These are phyloP conservation scores for Betta splendens DNA, from an alignment of 2,797 vertebrate genomes.

Conservation along the genomic window DNA sequence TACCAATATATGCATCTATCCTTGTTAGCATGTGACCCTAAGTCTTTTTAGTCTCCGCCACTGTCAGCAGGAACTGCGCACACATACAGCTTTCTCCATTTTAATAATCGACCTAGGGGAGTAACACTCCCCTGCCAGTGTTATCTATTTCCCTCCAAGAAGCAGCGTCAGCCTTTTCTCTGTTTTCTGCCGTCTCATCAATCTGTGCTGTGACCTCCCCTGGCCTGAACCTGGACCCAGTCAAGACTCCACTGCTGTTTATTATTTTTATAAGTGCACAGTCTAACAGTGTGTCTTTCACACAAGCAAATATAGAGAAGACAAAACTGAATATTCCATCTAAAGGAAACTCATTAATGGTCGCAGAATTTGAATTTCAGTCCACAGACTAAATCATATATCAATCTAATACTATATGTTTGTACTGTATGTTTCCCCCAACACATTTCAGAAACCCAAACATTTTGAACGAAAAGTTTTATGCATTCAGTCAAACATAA, in stretches of 20 bases:
- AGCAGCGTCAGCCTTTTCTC: conserved; percentile 72
- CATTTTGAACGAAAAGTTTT: neutral
- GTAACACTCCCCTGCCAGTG: conserved; percentile 64
- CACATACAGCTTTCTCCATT: conserved; percentile 53
- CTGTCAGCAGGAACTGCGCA: conserved; percentile 50
- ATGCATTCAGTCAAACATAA: neutral
- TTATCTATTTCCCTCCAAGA: conserved; percentile 62
- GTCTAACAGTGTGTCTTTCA: neutral
- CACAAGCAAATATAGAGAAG: neutral
- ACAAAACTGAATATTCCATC: neutral
- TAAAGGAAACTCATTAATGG: conserved; percentile 3
- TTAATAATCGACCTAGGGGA: conserved; percentile 70
- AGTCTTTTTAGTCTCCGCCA: conserved; percentile 38
- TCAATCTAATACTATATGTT: too few species aligned
- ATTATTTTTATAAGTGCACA: neutral
- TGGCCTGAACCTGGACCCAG: conserved; percentile 41
- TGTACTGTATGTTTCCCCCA: neutral
- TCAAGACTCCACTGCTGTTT: conserved; percentile 15
- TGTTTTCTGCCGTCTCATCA: conserved; percentile 62
- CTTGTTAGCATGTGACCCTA: conserved; percentile 41
- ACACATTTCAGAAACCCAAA: neutral
- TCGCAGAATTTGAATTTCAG: conserved; percentile 15
- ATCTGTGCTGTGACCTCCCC: conserved; percentile 53
- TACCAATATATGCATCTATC: conserved; percentile 16
- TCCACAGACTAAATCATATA: conserved; percentile 26